Conservation (phyloP, 2,113 vertebrate species). For the Chlorodrepanis virens region DNA sequence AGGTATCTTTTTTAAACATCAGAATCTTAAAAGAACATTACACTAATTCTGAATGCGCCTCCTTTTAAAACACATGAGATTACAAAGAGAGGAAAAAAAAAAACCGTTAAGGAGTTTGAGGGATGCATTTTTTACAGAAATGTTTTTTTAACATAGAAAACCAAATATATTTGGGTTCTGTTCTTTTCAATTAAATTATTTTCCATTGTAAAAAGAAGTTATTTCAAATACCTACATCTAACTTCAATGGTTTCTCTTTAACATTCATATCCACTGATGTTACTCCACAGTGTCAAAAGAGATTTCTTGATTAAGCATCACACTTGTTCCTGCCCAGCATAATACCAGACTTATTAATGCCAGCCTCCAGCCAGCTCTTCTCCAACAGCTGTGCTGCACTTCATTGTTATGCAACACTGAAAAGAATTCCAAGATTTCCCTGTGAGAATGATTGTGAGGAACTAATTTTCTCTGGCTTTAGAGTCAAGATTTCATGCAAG, state of each 20-base stretch:
- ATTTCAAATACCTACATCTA: not conserved
- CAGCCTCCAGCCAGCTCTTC: slow-evolving; percentile 50
- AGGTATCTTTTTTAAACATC: not conserved
- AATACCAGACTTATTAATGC: slow-evolving; percentile 5
- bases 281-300: not conserved
- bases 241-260: not conserved
- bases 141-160: not conserved
- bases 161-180: not conserved
- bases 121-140: not conserved
- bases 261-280: not conserved
- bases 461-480: slow-evolving; percentile 64
- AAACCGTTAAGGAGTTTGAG: not conserved
- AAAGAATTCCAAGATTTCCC: slow-evolving; percentile 53
- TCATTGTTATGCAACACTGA: slow-evolving; percentile 54
- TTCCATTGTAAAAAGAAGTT: not conserved
- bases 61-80: not conserved
- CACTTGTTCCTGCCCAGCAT: slow-evolving; percentile 20
- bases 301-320: not conserved
- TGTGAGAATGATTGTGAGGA: slow-evolving; percentile 48
- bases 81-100: not conserved
- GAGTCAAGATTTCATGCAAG: slow-evolving; percentile 44
- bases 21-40: not conserved
- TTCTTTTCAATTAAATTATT: not conserved
- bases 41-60: not conserved
- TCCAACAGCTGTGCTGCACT: slow-evolving; percentile 64